These are phyloP conservation scores for Macrochelys suwanniensis DNA, from an alignment of 2,797 vertebrate species.

Conservation along the genomic window DNA sequence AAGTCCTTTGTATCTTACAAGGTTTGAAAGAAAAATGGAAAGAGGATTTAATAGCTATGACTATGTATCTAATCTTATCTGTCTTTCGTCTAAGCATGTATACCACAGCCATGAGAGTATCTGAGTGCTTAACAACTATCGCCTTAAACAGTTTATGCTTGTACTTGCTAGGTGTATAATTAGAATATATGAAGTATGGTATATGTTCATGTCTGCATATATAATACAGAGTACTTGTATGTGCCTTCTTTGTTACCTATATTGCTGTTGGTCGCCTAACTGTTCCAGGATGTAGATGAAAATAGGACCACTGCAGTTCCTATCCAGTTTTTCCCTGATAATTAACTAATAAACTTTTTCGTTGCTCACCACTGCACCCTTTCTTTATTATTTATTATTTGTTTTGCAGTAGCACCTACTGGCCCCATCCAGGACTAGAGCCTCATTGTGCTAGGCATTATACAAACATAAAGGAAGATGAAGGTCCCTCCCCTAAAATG, in stretches of 20 bases:
- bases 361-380: neutral
- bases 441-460: neutral
- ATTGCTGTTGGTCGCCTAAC: neutral
- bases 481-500: neutral
- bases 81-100: fast-evolving
- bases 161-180: fast-evolving
- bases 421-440: no score
- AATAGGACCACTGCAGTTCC: neutral
- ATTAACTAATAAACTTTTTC: neutral
- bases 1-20: neutral
- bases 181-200: neutral
- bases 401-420: neutral
- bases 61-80: neutral
- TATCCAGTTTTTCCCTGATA: neutral
- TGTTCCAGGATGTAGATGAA: neutral
- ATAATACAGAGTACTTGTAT: neutral
- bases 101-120: neutral
- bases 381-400: neutral
- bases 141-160: neutral
- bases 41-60: neutral
- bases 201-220: neutral
- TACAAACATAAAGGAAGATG: neutral
- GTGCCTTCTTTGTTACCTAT: neutral
- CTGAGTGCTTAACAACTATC: neutral
- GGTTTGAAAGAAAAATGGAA: neutral